Conservation (phyloP, 2,113 vertebrate genomes). For the Phocoena phocoena region DNA sequence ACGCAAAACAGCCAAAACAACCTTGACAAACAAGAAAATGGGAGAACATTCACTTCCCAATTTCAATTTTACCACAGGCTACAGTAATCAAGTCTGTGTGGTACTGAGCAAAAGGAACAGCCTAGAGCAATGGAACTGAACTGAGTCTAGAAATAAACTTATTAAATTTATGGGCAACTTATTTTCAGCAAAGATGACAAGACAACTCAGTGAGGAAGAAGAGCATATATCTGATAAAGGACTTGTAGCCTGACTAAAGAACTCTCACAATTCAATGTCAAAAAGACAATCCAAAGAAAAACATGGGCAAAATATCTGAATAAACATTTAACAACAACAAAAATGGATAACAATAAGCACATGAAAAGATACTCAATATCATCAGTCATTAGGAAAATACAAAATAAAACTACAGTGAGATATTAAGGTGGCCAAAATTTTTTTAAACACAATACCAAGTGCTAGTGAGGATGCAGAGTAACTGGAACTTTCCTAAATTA, state of each 20-base stretch:
- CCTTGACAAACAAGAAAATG: background rate
- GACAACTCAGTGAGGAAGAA: background rate
- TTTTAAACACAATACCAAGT: background rate
- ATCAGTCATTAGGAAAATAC: conserved; percentile 9
- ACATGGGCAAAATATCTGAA: background rate
- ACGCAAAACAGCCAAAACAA: background rate
- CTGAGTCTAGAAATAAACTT: background rate
- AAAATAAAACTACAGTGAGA: background rate
- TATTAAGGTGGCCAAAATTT: background rate
- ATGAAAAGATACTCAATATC: background rate
- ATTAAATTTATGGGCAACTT: background rate
- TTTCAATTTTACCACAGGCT: background rate
- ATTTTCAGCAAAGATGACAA: background rate
- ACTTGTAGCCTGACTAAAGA: background rate
- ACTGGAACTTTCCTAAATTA: background rate
- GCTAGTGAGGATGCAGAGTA: background rate
- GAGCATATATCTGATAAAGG: background rate
- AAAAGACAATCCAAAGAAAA: background rate
- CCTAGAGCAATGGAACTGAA: background rate
- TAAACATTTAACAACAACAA: background rate
- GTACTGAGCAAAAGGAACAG: background rate
- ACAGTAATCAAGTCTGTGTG: background rate
- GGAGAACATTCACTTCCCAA: background rate
- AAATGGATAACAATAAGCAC: background rate
- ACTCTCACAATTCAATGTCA: background rate